phyloP scores from a whole-genome alignment of 2,113 vertebrate genomes.

The Stigmatopora argus region DNA sequence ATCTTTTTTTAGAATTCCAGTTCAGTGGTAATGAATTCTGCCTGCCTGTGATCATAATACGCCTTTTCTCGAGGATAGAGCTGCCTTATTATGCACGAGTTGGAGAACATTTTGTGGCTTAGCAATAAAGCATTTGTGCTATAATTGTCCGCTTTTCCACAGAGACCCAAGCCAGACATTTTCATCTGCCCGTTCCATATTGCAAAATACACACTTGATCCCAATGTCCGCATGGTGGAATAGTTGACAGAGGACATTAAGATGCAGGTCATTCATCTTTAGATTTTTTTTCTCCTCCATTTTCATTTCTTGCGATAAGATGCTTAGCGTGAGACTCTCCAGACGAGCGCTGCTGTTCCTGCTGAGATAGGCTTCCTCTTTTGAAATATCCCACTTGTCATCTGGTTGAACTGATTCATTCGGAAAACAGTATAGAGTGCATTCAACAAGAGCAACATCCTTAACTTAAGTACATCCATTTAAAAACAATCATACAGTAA shows the following conservation, averaged over 20 bases:
- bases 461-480: neutral
- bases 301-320: constrained; percentile 57
- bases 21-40: constrained; percentile 55
- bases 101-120: constrained; percentile 57
- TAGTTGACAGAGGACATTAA: constrained; percentile 54
- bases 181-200: constrained; percentile 26
- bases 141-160: constrained; percentile 54
- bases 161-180: constrained; percentile 39
- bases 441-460: neutral
- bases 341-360: constrained; percentile 58
- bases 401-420: constrained; percentile 56
- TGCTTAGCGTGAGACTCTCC: constrained; percentile 59
- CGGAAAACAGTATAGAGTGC: constrained; percentile 35
- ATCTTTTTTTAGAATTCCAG: constrained; percentile 54
- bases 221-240: constrained; percentile 39
- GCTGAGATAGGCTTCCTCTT: constrained; percentile 65
- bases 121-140: constrained; percentile 46
- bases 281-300: constrained; percentile 4
- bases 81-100: constrained; percentile 52
- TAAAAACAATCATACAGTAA: neutral
- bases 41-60: constrained; percentile 52
- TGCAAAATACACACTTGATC: constrained; percentile 51
- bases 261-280: constrained; percentile 16
- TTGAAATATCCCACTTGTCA: constrained; percentile 60
- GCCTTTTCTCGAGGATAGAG: constrained; percentile 43